phyloP scores from a whole-genome alignment of 2,888 invertebrate genomes.

The Seladonia tumulorum region DNA sequence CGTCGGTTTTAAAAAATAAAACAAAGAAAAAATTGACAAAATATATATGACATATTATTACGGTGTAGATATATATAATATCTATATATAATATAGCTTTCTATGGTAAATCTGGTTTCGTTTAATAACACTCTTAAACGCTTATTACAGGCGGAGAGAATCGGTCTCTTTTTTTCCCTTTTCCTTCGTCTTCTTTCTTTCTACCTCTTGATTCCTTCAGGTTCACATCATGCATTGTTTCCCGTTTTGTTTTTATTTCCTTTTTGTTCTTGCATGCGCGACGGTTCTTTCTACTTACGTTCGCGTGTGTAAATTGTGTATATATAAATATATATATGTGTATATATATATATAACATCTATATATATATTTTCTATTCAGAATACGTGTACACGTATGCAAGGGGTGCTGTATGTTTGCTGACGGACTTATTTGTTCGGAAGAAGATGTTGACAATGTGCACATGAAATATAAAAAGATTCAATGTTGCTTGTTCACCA shows the following conservation, averaged over 20 bases:
- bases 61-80: constrained; percentile 59
- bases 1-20: constrained; percentile 45
- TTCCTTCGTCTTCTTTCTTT: constrained; percentile 24
- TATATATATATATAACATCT: constrained; percentile 11
- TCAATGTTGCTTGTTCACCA: constrained; percentile 25
- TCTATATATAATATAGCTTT: constrained; percentile 70
- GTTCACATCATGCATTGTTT: constrained; percentile 13
- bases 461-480: constrained; percentile 27
- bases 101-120: constrained; percentile 66
- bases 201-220: constrained; percentile 17
- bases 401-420: constrained; percentile 35
- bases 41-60: constrained; percentile 67
- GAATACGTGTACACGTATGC: constrained; percentile 21
- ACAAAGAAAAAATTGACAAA: constrained; percentile 64
- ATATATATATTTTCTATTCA: constrained; percentile 8
- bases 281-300: constrained; percentile 30
- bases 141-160: constrained; percentile 71
- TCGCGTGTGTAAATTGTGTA: constrained; percentile 9
- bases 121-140: constrained; percentile 66
- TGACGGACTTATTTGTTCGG: constrained; percentile 34
- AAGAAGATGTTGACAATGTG: constrained; percentile 28
- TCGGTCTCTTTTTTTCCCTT: constrained; percentile 57
- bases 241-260: background rate
- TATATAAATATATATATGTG: constrained; percentile 10
- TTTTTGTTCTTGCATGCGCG: constrained; percentile 45